Percentiles rank a stretch among this genome's conserved stretches.
phyloP scores from a whole-genome alignment of 1,140 invertebrate species.

The Rhagoletis zephyria region DNA sequence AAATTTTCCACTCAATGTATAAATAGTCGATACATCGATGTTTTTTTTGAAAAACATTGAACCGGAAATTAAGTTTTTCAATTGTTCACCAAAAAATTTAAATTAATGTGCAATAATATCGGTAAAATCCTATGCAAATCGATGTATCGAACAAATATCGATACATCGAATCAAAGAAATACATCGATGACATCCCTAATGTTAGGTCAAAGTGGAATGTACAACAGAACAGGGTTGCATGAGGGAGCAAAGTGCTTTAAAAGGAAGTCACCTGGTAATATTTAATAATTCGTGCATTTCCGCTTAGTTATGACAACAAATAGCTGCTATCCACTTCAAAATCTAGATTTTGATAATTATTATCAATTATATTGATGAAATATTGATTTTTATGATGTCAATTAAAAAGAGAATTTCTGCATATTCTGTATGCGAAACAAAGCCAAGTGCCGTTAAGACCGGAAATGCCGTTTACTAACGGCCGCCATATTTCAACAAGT shows the following conservation, averaged over 20 bases:
- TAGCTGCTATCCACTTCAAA: background rate
- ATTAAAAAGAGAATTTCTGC: background rate
- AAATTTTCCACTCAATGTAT: too few relatives aligned
- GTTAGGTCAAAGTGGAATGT: slow-evolving; percentile 11
- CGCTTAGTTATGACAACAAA: background rate
- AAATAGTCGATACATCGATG: too few relatives aligned
- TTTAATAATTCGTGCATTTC: background rate
- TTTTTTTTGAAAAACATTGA: too few relatives aligned
- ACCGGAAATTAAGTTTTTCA: too few relatives aligned
- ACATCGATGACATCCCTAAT: too few relatives aligned
- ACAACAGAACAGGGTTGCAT: slow-evolving; percentile 26
- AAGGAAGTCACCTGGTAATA: background rate
- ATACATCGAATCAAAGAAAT: too few relatives aligned
- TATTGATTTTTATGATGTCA: background rate
- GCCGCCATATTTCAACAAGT: slow-evolving; percentile 23
- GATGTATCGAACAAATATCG: too few relatives aligned
- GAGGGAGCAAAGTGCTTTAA: background rate
- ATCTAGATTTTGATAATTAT: background rate
- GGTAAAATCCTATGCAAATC: too few relatives aligned
- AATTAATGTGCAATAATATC: too few relatives aligned
- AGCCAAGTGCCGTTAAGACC: slow-evolving; percentile 23
- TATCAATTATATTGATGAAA: background rate
- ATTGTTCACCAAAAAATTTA: too few relatives aligned
- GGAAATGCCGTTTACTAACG: slow-evolving; percentile 48
- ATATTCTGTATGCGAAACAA: background rate